Conservation (phyloP, 35 echinoderm and acorn worm species). For the Stichopus chloronotus region DNA sequence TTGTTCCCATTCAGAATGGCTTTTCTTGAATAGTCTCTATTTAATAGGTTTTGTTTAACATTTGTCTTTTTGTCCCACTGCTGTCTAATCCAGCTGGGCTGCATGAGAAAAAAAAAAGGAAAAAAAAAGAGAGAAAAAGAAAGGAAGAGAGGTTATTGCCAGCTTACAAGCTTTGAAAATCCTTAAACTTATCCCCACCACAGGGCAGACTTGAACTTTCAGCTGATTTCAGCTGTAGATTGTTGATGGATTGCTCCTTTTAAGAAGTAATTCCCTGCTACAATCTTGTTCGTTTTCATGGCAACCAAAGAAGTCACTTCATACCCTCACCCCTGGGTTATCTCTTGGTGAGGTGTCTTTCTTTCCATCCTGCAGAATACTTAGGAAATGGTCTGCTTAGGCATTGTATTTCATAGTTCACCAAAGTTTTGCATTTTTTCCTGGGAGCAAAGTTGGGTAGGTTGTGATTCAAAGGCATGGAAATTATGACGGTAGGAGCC, state of each 20-base stretch:
- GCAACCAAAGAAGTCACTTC: too few species aligned
- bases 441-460: not conserved
- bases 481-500: not conserved
- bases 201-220: not conserved
- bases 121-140: too few species aligned
- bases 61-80: not conserved
- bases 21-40: not conserved
- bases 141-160: not conserved
- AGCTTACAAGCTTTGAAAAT: not conserved
- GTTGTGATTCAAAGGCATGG: not conserved
- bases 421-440: not conserved
- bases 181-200: not conserved
- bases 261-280: not conserved
- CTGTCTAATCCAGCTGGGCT: not conserved
- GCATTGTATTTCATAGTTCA: too few species aligned
- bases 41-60: not conserved
- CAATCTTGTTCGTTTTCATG: too few species aligned
- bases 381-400: too few species aligned
- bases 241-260: not conserved
- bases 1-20: not conserved
- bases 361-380: not conserved
- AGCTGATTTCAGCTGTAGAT: not conserved
- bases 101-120: too few species aligned
- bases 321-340: not conserved
- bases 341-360: not conserved